Evolutionary conservation across 1,140 invertebrate species (phyloP).

Genomic region (Potamilus streckersoni): DNA sequence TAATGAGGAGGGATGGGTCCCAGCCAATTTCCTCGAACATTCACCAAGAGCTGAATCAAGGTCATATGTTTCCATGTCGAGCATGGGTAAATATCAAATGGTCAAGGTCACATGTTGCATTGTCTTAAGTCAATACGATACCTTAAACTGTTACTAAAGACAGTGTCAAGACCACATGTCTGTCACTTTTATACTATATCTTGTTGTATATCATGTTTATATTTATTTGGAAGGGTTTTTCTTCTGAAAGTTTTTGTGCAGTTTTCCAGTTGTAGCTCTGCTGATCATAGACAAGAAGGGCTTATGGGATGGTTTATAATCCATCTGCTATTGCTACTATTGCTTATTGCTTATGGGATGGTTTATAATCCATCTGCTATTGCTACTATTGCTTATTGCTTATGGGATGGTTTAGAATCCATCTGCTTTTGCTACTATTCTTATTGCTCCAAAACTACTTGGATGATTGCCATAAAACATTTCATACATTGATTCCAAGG

Average conservation of each 20-base stretch:
- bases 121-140: background rate
- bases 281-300: too few species aligned
- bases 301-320: background rate
- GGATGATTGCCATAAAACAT: too few species aligned
- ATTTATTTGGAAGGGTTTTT: background rate
- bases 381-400: too few species aligned
- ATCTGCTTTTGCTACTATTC: too few species aligned
- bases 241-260: background rate
- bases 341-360: too few species aligned
- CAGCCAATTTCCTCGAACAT: conserved; percentile 91
- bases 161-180: background rate
- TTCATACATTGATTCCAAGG: too few species aligned
- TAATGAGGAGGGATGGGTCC: conserved; percentile 90
- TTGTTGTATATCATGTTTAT: background rate
- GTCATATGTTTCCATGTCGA: conserved; percentile 68
- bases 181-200: background rate
- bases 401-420: background rate
- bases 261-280: too few species aligned
- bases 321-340: background rate
- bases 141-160: background rate
- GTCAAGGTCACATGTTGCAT: background rate
- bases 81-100: conserved; percentile 61
- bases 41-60: conserved; percentile 49
- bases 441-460: too few species aligned
- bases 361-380: background rate